phyloP scores from a whole-genome alignment of 2,113 vertebrate species.

The Xiphias gladius region DNA sequence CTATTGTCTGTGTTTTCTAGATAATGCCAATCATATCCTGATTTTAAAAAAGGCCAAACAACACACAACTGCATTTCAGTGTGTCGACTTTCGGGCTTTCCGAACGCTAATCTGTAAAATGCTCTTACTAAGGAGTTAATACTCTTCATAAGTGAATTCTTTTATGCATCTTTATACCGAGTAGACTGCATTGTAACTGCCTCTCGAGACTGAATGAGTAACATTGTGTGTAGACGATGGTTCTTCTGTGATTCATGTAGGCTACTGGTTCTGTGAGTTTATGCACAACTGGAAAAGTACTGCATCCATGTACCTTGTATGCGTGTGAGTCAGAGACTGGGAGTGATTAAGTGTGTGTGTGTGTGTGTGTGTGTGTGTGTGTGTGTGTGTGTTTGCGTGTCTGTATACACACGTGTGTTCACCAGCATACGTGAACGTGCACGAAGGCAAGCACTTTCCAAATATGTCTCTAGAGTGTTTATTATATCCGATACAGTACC shows the following conservation, averaged over 20 bases:
- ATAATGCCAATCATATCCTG: background rate
- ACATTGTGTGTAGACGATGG: background rate
- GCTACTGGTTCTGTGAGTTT: constrained; percentile 39
- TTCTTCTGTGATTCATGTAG: constrained; percentile 42
- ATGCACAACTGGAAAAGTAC: constrained; percentile 50
- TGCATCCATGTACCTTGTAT: constrained; percentile 24
- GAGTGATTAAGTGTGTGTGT: constrained; percentile 41
- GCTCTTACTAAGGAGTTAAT: background rate
- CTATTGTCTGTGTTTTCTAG: background rate
- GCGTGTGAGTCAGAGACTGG: constrained; percentile 26
- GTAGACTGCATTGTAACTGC: background rate
- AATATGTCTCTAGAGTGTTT: constrained; percentile 91
- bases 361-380: constrained; percentile 21
- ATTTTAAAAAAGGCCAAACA: background rate
- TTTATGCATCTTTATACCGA: constrained; percentile 14
- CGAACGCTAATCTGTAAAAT: background rate
- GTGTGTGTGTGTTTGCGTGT: constrained; percentile 43
- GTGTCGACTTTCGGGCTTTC: background rate
- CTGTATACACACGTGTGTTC: no score
- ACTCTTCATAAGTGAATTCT: constrained; percentile 15
- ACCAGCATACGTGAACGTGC: constrained; percentile 65
- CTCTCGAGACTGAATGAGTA: constrained; percentile 43
- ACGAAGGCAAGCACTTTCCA: constrained; percentile 78
- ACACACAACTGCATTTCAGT: background rate
- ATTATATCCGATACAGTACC: constrained; percentile 96